These are phyloP conservation scores for Gallinago undulata DNA, from an alignment of 2,113 vertebrate species.

Conservation along the genomic window DNA sequence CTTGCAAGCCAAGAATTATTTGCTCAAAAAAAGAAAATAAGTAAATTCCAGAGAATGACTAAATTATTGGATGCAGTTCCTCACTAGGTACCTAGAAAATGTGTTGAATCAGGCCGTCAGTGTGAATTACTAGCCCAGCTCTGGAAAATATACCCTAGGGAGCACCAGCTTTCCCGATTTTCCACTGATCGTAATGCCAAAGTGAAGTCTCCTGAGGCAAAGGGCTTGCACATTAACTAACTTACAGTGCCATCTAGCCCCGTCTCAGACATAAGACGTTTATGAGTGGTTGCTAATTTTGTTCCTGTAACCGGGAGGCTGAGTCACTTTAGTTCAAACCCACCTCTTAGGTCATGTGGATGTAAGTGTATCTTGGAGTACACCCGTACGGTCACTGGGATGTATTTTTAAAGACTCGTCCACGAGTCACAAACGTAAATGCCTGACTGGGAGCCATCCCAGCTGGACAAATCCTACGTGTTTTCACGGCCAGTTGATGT, in stretches of 20 bases:
- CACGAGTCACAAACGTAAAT: neutral
- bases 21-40: neutral
- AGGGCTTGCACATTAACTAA: constrained; percentile 50
- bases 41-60: constrained; percentile 44
- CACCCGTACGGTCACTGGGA: neutral
- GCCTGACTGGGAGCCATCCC: constrained; percentile 9
- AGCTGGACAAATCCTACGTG: neutral
- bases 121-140: neutral
- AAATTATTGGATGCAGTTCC: constrained; percentile 8
- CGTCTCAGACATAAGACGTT: constrained; percentile 17
- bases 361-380: constrained; percentile 24
- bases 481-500: neutral
- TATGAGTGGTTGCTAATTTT: constrained; percentile 53
- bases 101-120: constrained; percentile 14
- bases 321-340: constrained; percentile 48
- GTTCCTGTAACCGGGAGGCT: constrained; percentile 42
- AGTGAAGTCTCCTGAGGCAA: constrained; percentile 13
- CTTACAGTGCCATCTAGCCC: constrained; percentile 71
- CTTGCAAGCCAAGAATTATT: constrained; percentile 31
- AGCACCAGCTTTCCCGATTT: constrained; percentile 43
- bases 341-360: constrained; percentile 46
- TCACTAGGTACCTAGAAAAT: constrained; percentile 41
- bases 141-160: constrained; percentile 25
- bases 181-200: neutral
- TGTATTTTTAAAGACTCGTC: constrained; percentile 11